These are phyloP conservation scores for Rhabditoides inermis DNA, from an alignment of 2,888 invertebrate species.

Conservation along the genomic window DNA sequence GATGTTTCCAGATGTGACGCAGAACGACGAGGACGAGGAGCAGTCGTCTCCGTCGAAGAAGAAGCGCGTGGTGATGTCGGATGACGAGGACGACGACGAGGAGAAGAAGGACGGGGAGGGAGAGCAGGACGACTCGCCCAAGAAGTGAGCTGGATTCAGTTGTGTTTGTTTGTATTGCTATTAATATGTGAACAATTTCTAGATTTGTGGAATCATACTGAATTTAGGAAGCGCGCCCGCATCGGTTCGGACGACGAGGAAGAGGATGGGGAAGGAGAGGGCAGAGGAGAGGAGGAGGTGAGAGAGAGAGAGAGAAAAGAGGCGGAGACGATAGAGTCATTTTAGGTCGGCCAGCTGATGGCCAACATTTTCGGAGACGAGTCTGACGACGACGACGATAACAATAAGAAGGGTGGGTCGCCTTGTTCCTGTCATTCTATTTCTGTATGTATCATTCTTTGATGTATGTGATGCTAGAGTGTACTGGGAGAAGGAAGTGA, in stretches of 20 bases:
- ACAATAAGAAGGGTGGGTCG: conserved; percentile 1
- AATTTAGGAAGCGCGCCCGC: conserved; percentile 4
- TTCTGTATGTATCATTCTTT: neutral
- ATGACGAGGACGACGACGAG: neutral
- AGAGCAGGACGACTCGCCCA: no score
- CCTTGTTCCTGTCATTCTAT: no score
- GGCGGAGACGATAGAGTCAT: neutral
- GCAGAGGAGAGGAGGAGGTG: neutral
- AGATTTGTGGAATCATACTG: no score
- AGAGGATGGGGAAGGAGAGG: conserved; percentile 10
- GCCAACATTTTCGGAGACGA: conserved; percentile 35
- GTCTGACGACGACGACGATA: conserved; percentile 27
- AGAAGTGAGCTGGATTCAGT: no score
- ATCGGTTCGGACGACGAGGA: conserved; percentile 18
- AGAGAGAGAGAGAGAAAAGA: neutral
- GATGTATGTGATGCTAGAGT: neutral
- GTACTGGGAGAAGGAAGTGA: conserved; percentile 3
- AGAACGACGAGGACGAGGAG: conserved; percentile 2
- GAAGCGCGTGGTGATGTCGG: neutral
- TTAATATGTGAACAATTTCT: no score
- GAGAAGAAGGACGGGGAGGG: neutral
- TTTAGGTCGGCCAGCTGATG: conserved; percentile 19
- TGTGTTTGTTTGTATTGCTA: no score
- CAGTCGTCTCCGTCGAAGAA: neutral
- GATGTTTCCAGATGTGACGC: conserved; percentile 7